Conservation (phyloP, 2,888 invertebrate species). For the Plebejus anna region DNA sequence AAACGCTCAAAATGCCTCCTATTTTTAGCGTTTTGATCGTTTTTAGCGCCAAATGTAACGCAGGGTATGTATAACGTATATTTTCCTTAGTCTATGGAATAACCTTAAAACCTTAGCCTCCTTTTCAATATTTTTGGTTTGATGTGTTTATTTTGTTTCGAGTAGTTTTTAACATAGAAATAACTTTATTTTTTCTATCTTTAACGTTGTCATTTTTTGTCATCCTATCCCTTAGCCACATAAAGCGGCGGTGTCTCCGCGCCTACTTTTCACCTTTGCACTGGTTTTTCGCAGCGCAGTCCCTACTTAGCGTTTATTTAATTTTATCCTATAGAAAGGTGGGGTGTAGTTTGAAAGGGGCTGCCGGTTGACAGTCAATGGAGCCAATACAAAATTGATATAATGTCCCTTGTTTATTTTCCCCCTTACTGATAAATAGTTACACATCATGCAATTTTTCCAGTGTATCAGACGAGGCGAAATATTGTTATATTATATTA, state of each 20-base stretch:
- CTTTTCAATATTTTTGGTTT: not conserved
- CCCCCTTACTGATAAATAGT: too few relatives aligned
- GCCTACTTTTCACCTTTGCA: not conserved
- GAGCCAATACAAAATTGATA: too few relatives aligned
- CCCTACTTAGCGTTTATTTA: not conserved
- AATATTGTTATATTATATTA: too few relatives aligned
- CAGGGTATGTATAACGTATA: too few relatives aligned
- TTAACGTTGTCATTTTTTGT: not conserved
- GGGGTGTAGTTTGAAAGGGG: not conserved
- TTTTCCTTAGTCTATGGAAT: too few relatives aligned
- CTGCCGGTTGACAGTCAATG: not conserved
- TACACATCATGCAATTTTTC: too few relatives aligned
- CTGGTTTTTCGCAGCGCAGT: not conserved
- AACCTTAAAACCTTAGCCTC: not conserved
- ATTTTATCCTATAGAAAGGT: not conserved
- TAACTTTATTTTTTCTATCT: not conserved
- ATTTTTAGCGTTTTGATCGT: too few relatives aligned
- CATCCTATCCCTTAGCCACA: not conserved
- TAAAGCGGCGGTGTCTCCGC: not conserved
- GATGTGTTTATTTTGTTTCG: not conserved
- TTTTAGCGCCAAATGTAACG: too few relatives aligned
- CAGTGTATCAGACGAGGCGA: too few relatives aligned
- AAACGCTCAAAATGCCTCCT: too few relatives aligned
- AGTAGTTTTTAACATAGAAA: slow-evolving; percentile 8
- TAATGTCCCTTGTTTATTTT: too few relatives aligned